A percentile compares a stretch with the other conserved stretches of the same genome.
Conservation (phyloP, 92 coral and sea anemone species). For the Umimayanthus chanpuru region DNA sequence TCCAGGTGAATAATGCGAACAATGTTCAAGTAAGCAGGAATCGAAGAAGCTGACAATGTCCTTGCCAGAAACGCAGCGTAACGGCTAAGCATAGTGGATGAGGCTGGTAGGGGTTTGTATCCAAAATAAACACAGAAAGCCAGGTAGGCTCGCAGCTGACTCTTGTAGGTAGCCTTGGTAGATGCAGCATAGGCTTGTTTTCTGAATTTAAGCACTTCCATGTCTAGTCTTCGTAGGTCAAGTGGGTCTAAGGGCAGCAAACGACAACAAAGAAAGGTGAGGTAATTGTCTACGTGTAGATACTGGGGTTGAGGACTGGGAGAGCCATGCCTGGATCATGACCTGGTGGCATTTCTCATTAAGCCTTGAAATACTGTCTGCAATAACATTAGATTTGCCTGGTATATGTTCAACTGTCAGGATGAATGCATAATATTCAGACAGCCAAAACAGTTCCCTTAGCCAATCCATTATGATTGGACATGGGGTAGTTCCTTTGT, state of each 20-base stretch:
- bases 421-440: conserved; percentile 14
- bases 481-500: conserved; percentile 54
- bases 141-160: conserved; percentile 26
- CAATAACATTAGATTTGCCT: conserved; percentile 26
- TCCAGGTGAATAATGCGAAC: conserved; percentile 51
- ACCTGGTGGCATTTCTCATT: conserved; percentile 34
- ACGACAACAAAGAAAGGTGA: conserved; percentile 33
- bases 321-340: conserved; percentile 45
- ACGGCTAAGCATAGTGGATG: conserved; percentile 33
- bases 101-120: conserved; percentile 39
- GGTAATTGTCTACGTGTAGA: conserved; percentile 15
- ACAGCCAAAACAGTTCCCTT: conserved; percentile 41
- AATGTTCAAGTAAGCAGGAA: conserved; percentile 43
- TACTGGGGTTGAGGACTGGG: conserved; percentile 29
- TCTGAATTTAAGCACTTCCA: conserved; percentile 33
- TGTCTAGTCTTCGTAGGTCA: no score
- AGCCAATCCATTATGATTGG: conserved; percentile 43
- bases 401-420: conserved; percentile 38
- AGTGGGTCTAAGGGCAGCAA: conserved; percentile 47
- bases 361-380: conserved; percentile 51
- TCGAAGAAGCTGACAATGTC: conserved; percentile 35
- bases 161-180: conserved; percentile 42
- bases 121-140: conserved; percentile 46
- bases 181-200: conserved; percentile 31
- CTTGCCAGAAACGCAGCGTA: conserved; percentile 50